These are phyloP conservation scores for Apamea anceps DNA, from an alignment of 2,888 invertebrate genomes.

Conservation along the genomic window DNA sequence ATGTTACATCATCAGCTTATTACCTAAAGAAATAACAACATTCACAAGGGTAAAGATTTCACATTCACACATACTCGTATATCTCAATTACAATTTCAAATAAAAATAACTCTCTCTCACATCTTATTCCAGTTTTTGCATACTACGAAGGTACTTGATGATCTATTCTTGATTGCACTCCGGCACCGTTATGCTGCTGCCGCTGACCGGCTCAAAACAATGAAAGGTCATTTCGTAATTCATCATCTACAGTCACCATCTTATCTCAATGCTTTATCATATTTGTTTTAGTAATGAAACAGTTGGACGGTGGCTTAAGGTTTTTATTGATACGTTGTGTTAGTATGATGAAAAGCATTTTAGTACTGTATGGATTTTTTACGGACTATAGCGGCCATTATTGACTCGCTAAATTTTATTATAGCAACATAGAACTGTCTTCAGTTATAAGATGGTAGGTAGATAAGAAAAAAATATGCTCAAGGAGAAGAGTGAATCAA, in stretches of 20 bases:
- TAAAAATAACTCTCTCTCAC: constrained; percentile 53
- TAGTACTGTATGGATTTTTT: neutral
- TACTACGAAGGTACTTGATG: constrained; percentile 69
- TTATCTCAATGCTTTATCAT: constrained; percentile 70
- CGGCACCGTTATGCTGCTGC: constrained; percentile 68
- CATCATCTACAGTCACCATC: constrained; percentile 73
- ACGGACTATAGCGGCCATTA: too few species aligned
- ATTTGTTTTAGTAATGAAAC: constrained; percentile 62
- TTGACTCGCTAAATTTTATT: neutral
- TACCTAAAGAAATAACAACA: neutral
- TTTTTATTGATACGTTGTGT: constrained; percentile 41
- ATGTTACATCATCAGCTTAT: neutral
- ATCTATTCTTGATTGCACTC: constrained; percentile 75
- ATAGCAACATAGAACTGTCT: neutral
- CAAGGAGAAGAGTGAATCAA: neutral
- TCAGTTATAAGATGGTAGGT: neutral
- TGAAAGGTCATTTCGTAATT: constrained; percentile 75
- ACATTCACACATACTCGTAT: constrained; percentile 26
- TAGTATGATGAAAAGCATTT: neutral
- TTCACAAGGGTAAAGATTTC: neutral
- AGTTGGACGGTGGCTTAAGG: constrained; percentile 24
- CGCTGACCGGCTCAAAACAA: constrained; percentile 73
- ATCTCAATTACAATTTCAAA: constrained; percentile 32
- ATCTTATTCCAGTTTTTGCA: constrained; percentile 71
- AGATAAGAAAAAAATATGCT: neutral